A percentile compares a stretch with the other conserved stretches of the same genome.
phyloP scores from a whole-genome alignment of 2,113 vertebrate species.

The Cynopterus brachyotis region DNA sequence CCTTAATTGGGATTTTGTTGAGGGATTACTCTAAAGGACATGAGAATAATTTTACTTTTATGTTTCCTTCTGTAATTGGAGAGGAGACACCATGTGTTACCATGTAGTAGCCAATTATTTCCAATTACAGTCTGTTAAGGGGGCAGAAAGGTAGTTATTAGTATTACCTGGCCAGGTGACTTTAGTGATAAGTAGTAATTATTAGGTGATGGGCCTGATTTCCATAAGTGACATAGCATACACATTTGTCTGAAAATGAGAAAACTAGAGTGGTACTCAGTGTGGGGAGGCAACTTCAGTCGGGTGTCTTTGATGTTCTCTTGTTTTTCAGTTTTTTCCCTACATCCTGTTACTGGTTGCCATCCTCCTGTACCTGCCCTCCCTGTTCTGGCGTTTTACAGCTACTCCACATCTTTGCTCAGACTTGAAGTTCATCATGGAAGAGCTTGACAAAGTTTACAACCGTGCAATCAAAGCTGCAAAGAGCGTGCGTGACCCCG shows the following conservation, averaged over 20 bases:
- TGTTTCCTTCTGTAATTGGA: neutral
- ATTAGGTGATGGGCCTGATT: neutral
- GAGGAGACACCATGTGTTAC: neutral
- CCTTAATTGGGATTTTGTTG: neutral
- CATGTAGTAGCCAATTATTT: neutral
- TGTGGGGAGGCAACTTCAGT: accelerated
- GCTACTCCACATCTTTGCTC: conserved; percentile 93
- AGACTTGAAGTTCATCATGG: conserved; percentile 96
- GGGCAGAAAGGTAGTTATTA: neutral
- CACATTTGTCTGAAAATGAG: neutral
- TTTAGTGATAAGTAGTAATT: neutral
- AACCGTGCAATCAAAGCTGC: conserved; percentile 92
- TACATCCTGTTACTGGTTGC: conserved; percentile 93
- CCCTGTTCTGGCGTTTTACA: conserved; percentile 93
- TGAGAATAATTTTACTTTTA: neutral
- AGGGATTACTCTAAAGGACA: neutral
- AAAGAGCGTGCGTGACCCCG: conserved; percentile 84
- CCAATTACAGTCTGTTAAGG: neutral
- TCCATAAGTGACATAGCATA: accelerated
- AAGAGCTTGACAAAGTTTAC: conserved; percentile 96
- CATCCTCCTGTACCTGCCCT: conserved; percentile 92
- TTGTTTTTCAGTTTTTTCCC: conserved; percentile 91
- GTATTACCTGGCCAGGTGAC: neutral
- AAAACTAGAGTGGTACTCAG: neutral
- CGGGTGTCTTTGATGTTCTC: neutral